Base-by-base conservation (phyloP, 2,888 invertebrate genomes). In the Hyalella azteca region DNA sequence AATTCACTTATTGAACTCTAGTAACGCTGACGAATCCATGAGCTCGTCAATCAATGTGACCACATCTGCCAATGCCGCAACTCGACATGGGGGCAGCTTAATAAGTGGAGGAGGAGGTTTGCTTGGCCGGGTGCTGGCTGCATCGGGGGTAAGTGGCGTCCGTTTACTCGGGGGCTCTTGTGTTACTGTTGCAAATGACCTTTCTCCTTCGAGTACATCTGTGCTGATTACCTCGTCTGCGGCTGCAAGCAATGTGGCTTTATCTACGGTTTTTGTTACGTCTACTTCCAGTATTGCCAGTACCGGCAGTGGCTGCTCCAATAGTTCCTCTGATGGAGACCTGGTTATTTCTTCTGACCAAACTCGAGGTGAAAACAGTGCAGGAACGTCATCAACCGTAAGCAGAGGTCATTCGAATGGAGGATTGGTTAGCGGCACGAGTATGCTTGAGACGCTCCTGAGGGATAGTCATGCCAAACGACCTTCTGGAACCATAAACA, bases 371-470 rank as follows among this genome's bases (percentile, higher is more conserved):
- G n/a, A n/a, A n/a, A n/a, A n/a, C n/a, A n/a, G n/a, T n/a, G n/a
- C n/a, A n/a, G n/a, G n/a, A 54, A 26, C 29, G 54, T 54, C 54
- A 26, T 29, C 54, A 4, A 13, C 26, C 29, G 19, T 29, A 2
- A 26, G 54, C 29, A 54, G 54, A 54, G 29, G 54, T 54, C 54
- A 54, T 9, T 4, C 54, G 22, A 54, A 54, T 26, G 54, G 54
- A 26, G 54, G 29, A 11, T 36, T 32, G 66, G 75, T 66, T 73
- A 73, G 81, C 54, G 81, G 79, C 66, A 80, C 83, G 22, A 84
- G 84, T 41, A 84, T 84, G 84, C 73, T 84, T 41, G 84, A 84
- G 54, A 82, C 84, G 32, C 50, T 84, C 49, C 81, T 84, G n/a
- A 81, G 84, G 73, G 84, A 84, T 78, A 66, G 84, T 60, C 81